A percentile compares a stretch with the other conserved stretches of the same genome.
Evolutionary conservation across 2,113 vertebrate species (phyloP).

Genomic region (Melozone crissalis): DNA sequence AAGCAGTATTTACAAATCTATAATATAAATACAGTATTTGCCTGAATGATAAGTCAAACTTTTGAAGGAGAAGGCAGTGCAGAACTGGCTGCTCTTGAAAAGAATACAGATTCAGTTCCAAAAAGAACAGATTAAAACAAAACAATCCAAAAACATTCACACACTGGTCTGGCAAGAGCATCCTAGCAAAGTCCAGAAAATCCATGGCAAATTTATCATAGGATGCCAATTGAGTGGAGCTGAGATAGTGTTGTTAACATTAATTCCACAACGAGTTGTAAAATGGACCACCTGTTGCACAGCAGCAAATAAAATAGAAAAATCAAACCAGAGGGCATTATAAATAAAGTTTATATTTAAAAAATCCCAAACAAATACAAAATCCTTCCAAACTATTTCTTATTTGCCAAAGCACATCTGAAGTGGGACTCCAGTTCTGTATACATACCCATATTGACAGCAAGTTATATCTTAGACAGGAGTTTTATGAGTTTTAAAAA

Average conservation of each 20-base stretch:
- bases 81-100: background rate
- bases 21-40: background rate
- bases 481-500: background rate
- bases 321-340: background rate
- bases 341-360: background rate
- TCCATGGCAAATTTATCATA: background rate
- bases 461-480: background rate
- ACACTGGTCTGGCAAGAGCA: background rate
- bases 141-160: background rate
- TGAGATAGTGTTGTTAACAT: background rate
- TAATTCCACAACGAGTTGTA: background rate
- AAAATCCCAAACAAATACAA: background rate
- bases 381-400: background rate
- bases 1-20: background rate
- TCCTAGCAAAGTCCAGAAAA: background rate
- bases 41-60: background rate
- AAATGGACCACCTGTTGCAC: background rate
- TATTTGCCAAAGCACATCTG: background rate
- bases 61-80: background rate
- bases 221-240: accelerated
- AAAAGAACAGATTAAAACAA: background rate
- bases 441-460: accelerated
- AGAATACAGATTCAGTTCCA: background rate
- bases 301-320: background rate
- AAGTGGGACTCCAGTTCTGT: background rate